Evolutionary conservation across 64 coral and sea anemone genomes (phyloP).

Genomic region (Trachythela sp.): DNA sequence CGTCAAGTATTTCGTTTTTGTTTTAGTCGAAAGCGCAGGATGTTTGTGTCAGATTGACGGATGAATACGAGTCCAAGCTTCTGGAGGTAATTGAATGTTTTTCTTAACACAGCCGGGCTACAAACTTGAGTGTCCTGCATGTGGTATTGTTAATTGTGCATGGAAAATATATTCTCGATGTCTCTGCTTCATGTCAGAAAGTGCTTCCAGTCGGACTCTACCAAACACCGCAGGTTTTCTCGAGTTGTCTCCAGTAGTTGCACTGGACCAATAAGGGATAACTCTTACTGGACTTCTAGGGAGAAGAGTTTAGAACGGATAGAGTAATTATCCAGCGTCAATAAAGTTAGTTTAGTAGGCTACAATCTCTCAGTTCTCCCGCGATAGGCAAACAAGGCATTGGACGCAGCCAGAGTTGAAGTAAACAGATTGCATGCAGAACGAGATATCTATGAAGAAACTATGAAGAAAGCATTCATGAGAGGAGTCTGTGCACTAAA

Average conservation of each 20-base stretch:
- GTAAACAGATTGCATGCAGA: slow-evolving; percentile 80
- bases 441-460: slow-evolving; percentile 90
- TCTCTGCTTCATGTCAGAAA: too few species aligned
- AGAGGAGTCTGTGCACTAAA: slow-evolving; percentile 96
- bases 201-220: too few species aligned
- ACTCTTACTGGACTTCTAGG: too few species aligned
- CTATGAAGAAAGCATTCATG: slow-evolving; percentile 99
- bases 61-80: slow-evolving; percentile 82
- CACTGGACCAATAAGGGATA: too few species aligned
- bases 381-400: slow-evolving; percentile 54
- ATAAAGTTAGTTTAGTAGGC: background rate
- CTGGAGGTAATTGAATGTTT: slow-evolving; percentile 49
- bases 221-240: too few species aligned
- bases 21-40: slow-evolving; percentile 83
- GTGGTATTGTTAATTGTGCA: too few species aligned
- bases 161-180: too few species aligned
- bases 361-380: background rate
- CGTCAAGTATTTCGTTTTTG: background rate
- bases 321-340: too few species aligned
- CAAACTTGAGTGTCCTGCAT: too few species aligned
- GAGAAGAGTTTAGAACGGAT: too few species aligned
- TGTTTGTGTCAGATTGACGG: slow-evolving; percentile 86
- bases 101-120: too few species aligned
- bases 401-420: slow-evolving; percentile 70
- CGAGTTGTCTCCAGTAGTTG: too few species aligned